Evolutionary conservation across 1,140 invertebrate species (phyloP).

Genomic region (Danaus plexippus): DNA sequence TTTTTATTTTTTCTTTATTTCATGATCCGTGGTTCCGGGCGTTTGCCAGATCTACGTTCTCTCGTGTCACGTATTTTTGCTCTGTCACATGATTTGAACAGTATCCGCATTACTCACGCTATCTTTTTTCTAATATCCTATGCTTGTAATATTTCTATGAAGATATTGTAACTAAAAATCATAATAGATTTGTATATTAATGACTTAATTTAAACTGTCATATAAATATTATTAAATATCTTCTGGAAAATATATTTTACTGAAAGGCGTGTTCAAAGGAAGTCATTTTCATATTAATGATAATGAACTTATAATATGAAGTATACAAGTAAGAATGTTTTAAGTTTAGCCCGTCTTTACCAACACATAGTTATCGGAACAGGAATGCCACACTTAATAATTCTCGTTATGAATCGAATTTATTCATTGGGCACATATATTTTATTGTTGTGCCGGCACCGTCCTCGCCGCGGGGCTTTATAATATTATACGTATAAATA

Average conservation of each 20-base stretch:
- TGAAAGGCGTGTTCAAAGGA: too few relatives aligned
- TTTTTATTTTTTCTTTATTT: conserved; percentile 15
- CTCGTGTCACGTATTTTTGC: conserved; percentile 32
- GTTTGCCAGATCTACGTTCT: conserved; percentile 13
- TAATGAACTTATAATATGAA: too few relatives aligned
- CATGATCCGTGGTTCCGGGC: background rate
- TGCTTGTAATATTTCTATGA: too few relatives aligned
- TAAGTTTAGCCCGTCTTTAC: too few relatives aligned
- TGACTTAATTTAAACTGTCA: too few relatives aligned
- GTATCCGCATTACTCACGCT: conserved; percentile 33
- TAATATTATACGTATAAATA: conserved; percentile 70
- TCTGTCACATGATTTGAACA: conserved; percentile 51
- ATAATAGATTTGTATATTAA: too few relatives aligned
- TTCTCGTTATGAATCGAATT: conserved; percentile 67
- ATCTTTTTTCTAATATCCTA: conserved; percentile 13
- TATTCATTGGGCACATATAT: conserved; percentile 62
- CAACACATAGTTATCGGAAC: conserved; percentile 24
- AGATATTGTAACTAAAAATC: too few relatives aligned
- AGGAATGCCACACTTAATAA: conserved; percentile 51
- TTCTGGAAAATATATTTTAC: too few relatives aligned
- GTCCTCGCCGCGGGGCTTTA: conserved; percentile 57
- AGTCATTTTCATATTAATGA: too few relatives aligned
- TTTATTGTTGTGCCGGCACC: conserved; percentile 52
- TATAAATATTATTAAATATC: too few relatives aligned
- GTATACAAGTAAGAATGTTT: too few relatives aligned